Evolutionary conservation across 1,140 invertebrate species (phyloP).

Genomic region (Hermetia illucens): DNA sequence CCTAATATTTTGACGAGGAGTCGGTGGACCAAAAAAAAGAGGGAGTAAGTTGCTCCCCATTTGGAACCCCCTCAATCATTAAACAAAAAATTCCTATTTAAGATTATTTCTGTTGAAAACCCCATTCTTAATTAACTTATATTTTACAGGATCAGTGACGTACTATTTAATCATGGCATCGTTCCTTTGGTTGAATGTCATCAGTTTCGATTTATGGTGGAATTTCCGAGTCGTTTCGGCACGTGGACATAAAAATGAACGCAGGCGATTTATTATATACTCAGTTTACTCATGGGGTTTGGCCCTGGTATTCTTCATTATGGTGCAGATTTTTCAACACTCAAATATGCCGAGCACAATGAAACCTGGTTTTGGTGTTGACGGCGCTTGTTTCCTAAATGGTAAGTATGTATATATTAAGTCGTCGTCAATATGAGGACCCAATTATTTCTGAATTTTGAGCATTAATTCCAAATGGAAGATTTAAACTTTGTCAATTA

Average conservation of each 20-base stretch:
- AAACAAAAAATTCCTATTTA: no score
- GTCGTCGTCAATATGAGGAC: no score
- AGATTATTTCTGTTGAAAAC: no score
- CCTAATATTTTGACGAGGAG: no score
- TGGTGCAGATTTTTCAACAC: constrained; percentile 36
- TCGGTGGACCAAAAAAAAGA: no score
- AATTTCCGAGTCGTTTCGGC: constrained; percentile 46
- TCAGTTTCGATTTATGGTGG: constrained; percentile 62
- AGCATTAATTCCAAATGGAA: no score
- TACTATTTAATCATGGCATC: constrained; percentile 61
- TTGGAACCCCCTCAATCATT: no score
- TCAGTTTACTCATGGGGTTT: constrained; percentile 58
- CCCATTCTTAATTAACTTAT: no score
- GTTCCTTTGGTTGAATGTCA: constrained; percentile 65
- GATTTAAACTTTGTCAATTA: no score
- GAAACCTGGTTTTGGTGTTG: constrained; percentile 38
- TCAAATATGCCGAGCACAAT: constrained; percentile 26
- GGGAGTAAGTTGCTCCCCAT: no score
- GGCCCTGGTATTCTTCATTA: constrained; percentile 32
- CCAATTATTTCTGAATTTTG: no score
- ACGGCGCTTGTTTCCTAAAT: constrained; percentile 39
- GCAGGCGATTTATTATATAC: constrained; percentile 46
- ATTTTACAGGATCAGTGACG: constrained; percentile 41
- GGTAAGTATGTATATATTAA: no score
- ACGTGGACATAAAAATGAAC: constrained; percentile 33